phyloP scores from a whole-genome alignment of 2,888 invertebrate species.

The Idaea aversata region DNA sequence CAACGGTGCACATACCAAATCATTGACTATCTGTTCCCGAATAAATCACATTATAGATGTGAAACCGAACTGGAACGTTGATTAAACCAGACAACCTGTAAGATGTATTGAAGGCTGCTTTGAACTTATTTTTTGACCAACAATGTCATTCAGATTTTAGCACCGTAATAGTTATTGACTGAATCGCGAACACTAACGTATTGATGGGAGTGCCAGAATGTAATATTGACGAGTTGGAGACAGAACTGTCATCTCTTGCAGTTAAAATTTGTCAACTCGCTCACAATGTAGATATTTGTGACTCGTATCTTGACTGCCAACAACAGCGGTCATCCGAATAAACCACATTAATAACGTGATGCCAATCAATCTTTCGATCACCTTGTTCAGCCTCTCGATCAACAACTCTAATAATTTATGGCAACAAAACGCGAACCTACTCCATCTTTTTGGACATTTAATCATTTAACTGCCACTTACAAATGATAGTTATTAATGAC shows the following conservation, averaged over 20 bases:
- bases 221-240: conserved; percentile 23
- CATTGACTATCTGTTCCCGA: conserved; percentile 35
- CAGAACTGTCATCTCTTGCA: conserved; percentile 30
- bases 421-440: conserved; percentile 43
- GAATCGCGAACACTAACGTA: conserved; percentile 8
- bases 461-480: conserved; percentile 37
- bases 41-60: conserved; percentile 29
- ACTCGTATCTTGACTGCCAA: conserved; percentile 45
- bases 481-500: conserved; percentile 29
- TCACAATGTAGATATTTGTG: conserved; percentile 46
- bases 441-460: conserved; percentile 40
- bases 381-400: conserved; percentile 58
- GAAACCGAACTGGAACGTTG: conserved; percentile 22
- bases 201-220: conserved; percentile 9
- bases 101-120: conserved; percentile 21
- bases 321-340: conserved; percentile 54
- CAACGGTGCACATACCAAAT: conserved; percentile 30
- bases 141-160: not conserved
- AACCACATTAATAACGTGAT: conserved; percentile 50
- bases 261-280: conserved; percentile 54
- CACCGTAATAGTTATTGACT: not conserved
- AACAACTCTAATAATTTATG: conserved; percentile 48
- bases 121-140: conserved; percentile 4
- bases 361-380: conserved; percentile 63
- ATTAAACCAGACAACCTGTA: conserved; percentile 24